Evolutionary conservation across 2,888 invertebrate species (phyloP).

Genomic region (Teinopalpus imperialis): DNA sequence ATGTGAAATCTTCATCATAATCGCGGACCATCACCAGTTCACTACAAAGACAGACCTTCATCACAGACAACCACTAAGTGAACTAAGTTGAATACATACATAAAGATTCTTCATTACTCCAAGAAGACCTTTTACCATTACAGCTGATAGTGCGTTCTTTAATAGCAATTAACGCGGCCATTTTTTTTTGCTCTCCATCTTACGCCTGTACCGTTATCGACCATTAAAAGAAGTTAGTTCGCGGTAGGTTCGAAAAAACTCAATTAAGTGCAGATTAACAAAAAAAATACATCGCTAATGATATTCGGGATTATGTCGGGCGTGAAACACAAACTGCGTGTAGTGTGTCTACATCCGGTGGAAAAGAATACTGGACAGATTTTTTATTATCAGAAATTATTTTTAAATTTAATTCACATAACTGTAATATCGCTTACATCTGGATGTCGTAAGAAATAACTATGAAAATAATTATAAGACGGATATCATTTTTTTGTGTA

Average conservation of each 20-base stretch:
- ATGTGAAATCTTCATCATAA: too few species aligned
- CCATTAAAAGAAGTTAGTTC: slow-evolving; percentile 7
- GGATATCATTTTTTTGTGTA: too few species aligned
- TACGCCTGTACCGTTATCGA: slow-evolving; percentile 8
- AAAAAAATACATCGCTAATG: slow-evolving; percentile 21
- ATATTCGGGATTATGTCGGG: slow-evolving; percentile 14
- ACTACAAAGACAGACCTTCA: too few species aligned
- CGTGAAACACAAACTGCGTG: not conserved
- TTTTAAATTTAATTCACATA: too few species aligned
- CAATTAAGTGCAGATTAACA: slow-evolving; percentile 21
- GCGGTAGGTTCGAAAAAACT: slow-evolving; percentile 4
- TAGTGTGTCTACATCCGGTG: not conserved
- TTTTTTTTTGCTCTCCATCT: slow-evolving; percentile 1
- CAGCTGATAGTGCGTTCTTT: not conserved
- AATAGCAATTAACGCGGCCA: slow-evolving; percentile 1
- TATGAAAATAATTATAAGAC: too few species aligned
- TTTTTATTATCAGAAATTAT: too few species aligned
- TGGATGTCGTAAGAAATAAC: too few species aligned
- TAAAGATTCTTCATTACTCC: too few species aligned
- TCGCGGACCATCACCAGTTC: too few species aligned
- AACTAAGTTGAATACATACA: too few species aligned
- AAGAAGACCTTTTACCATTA: not conserved
- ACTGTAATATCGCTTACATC: too few species aligned
- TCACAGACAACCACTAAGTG: too few species aligned
- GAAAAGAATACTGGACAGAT: not conserved